phyloP scores from a whole-genome alignment of 2,113 vertebrate genomes.

The Eudyptes chrysolophus region DNA sequence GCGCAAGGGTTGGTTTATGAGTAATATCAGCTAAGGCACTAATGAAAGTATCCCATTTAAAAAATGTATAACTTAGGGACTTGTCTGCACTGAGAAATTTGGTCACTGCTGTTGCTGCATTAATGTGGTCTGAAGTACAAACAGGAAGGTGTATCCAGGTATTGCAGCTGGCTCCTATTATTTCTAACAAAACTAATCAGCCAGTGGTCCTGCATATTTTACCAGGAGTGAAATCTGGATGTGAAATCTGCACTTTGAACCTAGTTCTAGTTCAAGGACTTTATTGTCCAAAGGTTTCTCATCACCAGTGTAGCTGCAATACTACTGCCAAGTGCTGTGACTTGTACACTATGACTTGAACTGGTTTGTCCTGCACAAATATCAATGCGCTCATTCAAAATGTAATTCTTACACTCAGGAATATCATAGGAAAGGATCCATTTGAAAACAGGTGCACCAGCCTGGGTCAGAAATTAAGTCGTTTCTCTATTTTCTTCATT shows the following conservation, averaged over 20 bases:
- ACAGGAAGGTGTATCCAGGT: neutral
- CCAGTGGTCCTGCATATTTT: neutral
- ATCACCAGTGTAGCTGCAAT: neutral
- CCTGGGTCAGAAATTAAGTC: neutral
- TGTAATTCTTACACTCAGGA: neutral
- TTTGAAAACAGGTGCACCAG: neutral
- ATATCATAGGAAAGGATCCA: neutral
- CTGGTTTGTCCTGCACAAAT: neutral
- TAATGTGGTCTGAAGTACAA: constrained; percentile 8
- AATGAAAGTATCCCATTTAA: constrained; percentile 67
- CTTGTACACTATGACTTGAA: neutral
- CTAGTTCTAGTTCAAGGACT: neutral
- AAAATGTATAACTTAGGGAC: constrained; percentile 49
- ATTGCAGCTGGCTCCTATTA: neutral
- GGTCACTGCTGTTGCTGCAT: neutral
- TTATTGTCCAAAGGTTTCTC: neutral
- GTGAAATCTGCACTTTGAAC: neutral
- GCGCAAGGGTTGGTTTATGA: constrained; percentile 47
- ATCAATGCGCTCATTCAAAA: neutral
- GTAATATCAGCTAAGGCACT: constrained; percentile 50
- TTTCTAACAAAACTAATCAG: neutral
- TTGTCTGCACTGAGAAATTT: constrained; percentile 37
- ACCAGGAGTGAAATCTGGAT: neutral
- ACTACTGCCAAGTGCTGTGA: neutral
- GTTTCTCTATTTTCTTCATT: neutral